These are phyloP conservation scores for Nautilus pompilius DNA, from an alignment of 1,140 invertebrate species.

Conservation along the genomic window DNA sequence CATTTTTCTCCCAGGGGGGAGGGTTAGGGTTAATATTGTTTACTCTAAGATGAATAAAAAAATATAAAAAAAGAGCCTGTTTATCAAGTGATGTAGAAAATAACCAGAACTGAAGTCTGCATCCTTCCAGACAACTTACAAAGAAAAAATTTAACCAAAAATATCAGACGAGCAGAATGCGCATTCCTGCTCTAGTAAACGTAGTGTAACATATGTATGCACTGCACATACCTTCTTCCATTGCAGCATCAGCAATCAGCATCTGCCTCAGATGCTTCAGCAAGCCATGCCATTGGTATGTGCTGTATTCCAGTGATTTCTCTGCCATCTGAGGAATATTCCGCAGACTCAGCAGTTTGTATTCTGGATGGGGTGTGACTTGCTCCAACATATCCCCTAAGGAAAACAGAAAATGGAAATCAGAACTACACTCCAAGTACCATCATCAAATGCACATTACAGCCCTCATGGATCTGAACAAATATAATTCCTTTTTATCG, in stretches of 20 bases:
- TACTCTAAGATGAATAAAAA: too few relatives aligned
- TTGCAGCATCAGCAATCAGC: constrained; percentile 50
- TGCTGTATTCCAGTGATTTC: constrained; percentile 43
- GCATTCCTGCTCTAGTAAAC: too few relatives aligned
- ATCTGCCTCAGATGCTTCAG: constrained; percentile 53
- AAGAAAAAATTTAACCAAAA: too few relatives aligned
- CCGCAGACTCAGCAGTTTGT: constrained; percentile 48
- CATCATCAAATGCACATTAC: not conserved
- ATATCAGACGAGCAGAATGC: too few relatives aligned
- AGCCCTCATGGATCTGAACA: not conserved
- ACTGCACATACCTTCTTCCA: constrained; percentile 54
- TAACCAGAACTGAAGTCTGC: too few relatives aligned
- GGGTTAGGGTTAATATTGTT: too few relatives aligned
- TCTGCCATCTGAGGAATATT: constrained; percentile 53
- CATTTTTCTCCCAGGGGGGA: too few relatives aligned
- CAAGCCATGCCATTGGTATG: constrained; percentile 51
- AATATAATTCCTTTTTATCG: too few relatives aligned
- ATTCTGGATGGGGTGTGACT: constrained; percentile 46
- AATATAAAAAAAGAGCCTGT: too few relatives aligned
- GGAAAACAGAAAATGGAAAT: not conserved
- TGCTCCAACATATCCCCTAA: constrained; percentile 47
- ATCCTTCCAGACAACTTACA: too few relatives aligned
- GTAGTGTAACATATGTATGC: too few relatives aligned
- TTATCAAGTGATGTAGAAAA: too few relatives aligned
- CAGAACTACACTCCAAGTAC: not conserved